Base-by-base conservation (phyloP, 2,113 vertebrate genomes). In the Pangasianodon gigas region DNA sequence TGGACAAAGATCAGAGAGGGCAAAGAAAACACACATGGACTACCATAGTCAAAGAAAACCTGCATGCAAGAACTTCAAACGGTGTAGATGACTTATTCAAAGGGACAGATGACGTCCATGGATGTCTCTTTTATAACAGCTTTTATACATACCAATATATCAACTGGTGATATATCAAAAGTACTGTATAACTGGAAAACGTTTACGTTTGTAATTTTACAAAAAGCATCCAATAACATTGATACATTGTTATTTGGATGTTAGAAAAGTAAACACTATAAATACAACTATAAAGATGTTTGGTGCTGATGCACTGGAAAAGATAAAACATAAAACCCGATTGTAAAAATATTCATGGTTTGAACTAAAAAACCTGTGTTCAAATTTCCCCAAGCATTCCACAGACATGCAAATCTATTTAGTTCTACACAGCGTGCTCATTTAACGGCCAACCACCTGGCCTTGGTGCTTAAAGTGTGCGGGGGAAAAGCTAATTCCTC, bases 401-500 rank as follows among this genome's bases (percentile, higher is more conserved):
- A 95, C 94, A 95, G 96, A 96, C 97, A 97, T 96, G 96, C 95
- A 97, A 95, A 97, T 96, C 94, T 44, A 97, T 97, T 98, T 98
- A 97, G 97, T 97, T 98, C 97, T 97, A 97, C 96, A 93, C 96
- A 95, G 93, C 96, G 91, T 87, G 88, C 91, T 94, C 94, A 91
- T 96, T 93, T 96, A 95, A 96, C 95, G 95, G 92, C 95, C 94
- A 91, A 96, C 96, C 97, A 99, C 97, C 97, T 99, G 97, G 97
- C 94, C 94, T 89, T 79, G 90, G 88, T 94, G 94, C 94, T 93
- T 97, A 97, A 97, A 96, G 97, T 98, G 96, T 97, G 82, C 56
- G 95, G 96, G 84, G 97, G 98, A 97, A 54, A 97, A 97, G 96
- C 96, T 98, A 96, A 98, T 97, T 98, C 97, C 94, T 94, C 87